Evolutionary conservation across 2,113 vertebrate genomes (phyloP).

Genomic region (Daphoenositta chrysoptera): DNA sequence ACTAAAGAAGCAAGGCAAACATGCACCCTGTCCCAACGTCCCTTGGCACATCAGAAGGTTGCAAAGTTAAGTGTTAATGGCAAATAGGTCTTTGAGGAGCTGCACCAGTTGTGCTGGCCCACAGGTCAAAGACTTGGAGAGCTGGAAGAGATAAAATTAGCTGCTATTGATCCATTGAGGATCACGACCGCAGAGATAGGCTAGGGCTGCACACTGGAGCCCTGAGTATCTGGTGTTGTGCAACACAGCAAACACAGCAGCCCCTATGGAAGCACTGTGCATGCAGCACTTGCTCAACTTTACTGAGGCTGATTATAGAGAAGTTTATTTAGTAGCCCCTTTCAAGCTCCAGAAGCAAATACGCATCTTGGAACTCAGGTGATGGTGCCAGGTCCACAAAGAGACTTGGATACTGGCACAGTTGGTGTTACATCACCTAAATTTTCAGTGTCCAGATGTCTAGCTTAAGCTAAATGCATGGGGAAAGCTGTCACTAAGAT

Average conservation of each 20-base stretch:
- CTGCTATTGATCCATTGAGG: neutral
- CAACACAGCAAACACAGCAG: neutral
- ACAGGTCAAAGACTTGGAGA: neutral
- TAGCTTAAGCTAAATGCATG: neutral
- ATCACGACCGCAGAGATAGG: neutral
- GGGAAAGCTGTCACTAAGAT: neutral
- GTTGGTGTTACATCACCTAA: neutral
- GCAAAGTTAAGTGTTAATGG: neutral
- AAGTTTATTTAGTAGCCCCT: neutral
- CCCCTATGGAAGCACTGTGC: neutral
- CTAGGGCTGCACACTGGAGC: neutral
- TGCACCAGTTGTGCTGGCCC: neutral
- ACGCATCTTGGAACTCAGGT: neutral
- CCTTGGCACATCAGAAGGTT: neutral
- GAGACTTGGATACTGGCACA: neutral
- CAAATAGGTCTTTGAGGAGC: neutral
- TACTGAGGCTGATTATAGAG: neutral
- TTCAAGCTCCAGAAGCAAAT: neutral
- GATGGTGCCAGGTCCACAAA: neutral
- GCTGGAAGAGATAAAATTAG: slow-evolving; percentile 1
- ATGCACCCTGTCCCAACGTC: neutral
- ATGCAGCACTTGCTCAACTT: neutral
- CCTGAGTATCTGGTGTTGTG: neutral
- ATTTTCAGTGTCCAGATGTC: neutral
- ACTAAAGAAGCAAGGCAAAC: neutral